phyloP scores from a whole-genome alignment of 2,113 vertebrate species.

The Gopherus flavomarginatus region DNA sequence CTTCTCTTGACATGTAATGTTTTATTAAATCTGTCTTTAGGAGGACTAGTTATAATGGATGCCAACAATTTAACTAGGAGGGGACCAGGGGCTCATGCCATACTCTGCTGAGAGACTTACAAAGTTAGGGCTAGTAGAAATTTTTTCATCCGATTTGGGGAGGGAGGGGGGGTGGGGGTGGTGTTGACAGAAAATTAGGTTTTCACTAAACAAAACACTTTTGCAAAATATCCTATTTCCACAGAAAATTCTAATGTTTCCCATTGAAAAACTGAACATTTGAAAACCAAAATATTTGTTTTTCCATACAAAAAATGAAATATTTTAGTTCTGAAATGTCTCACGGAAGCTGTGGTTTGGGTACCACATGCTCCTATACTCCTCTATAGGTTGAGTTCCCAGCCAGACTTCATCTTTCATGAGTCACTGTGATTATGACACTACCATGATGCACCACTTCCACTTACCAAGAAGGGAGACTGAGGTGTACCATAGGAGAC shows the following conservation, averaged over 20 bases:
- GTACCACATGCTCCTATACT: background rate
- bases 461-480: background rate
- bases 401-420: background rate
- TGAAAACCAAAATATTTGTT: background rate
- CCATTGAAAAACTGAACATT: background rate
- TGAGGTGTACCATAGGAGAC: background rate
- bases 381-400: background rate
- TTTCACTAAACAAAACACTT: background rate
- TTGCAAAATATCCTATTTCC: background rate
- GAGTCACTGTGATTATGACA: background rate
- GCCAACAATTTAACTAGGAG: background rate
- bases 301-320: background rate
- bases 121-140: background rate
- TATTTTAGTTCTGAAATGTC: background rate
- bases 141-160: background rate
- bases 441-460: background rate
- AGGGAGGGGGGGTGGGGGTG: rapidly evolving
- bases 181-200: background rate
- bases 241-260: background rate
- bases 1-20: background rate
- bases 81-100: background rate
- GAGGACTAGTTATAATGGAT: background rate
- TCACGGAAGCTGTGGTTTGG: background rate
- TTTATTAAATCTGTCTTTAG: background rate
- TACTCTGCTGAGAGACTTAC: background rate